phyloP scores from a whole-genome alignment of 2,888 invertebrate species.

The Lochmaea capreae region DNA sequence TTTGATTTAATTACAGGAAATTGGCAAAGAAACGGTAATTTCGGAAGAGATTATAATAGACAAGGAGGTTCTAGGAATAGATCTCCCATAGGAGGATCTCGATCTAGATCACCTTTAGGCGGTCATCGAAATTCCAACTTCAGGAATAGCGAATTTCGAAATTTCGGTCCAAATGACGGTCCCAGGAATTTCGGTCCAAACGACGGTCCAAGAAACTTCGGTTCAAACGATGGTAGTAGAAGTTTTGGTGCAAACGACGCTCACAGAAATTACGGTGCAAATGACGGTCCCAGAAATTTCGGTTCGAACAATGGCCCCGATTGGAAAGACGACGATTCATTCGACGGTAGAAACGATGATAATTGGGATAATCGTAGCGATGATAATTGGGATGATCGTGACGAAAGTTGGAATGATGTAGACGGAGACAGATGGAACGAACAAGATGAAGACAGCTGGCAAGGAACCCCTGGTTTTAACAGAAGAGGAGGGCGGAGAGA shows the following conservation, averaged over 20 bases:
- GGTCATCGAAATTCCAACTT: slow-evolving; percentile 24
- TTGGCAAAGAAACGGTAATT: slow-evolving; percentile 64
- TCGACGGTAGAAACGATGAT: slow-evolving; percentile 11
- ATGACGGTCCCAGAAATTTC: slow-evolving; percentile 21
- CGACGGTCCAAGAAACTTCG: background rate
- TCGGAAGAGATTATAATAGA: slow-evolving; percentile 46
- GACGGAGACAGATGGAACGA: slow-evolving; percentile 30
- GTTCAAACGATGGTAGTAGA: background rate
- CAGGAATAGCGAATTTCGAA: slow-evolving; percentile 33
- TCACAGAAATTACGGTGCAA: too few species aligned
- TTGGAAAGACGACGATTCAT: slow-evolving; percentile 21
- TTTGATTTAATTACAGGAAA: slow-evolving; percentile 45
- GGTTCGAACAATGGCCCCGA: slow-evolving; percentile 8
- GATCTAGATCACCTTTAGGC: slow-evolving; percentile 16
- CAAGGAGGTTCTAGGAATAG: slow-evolving; percentile 27
- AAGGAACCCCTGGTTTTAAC: slow-evolving; percentile 19
- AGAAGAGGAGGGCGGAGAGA: slow-evolving; percentile 25
- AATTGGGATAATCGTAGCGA: slow-evolving; percentile 30
- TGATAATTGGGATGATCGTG: slow-evolving; percentile 26
- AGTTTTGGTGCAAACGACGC: background rate
- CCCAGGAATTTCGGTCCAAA: slow-evolving; percentile 23
- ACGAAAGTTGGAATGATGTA: slow-evolving; percentile 27
- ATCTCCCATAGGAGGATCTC: background rate
- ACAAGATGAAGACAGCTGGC: slow-evolving; percentile 30
- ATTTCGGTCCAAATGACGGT: slow-evolving; percentile 17